Percentiles rank a stretch among this genome's conserved stretches.
phyloP scores from a whole-genome alignment of 1,140 invertebrate species.

The Phymastichus coffea region DNA sequence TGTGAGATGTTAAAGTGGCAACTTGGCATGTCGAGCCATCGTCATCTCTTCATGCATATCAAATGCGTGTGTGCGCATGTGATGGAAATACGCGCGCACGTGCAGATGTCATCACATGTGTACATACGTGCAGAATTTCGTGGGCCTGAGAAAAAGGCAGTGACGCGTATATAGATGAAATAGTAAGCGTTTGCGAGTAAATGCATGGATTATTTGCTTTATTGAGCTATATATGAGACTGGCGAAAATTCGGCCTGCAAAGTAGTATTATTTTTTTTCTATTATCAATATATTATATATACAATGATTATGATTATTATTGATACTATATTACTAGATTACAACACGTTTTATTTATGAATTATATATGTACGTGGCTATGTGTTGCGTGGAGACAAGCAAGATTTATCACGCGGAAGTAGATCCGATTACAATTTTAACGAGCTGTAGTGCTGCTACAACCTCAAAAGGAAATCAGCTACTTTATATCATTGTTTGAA shows the following conservation, averaged over 20 bases:
- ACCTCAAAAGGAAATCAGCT: too few relatives aligned
- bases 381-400: conserved; percentile 10
- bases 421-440: too few relatives aligned
- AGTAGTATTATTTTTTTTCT: conserved; percentile 37
- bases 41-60: conserved; percentile 1
- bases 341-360: background rate
- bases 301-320: background rate
- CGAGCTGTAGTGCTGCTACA: too few relatives aligned
- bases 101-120: conserved; percentile 18
- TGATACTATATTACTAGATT: too few relatives aligned
- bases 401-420: too few relatives aligned
- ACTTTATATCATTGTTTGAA: too few relatives aligned
- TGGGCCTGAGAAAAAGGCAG: too few relatives aligned
- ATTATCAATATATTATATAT: conserved; percentile 9
- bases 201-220: conserved; percentile 54
- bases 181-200: conserved; percentile 48
- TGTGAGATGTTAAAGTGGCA: too few relatives aligned
- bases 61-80: background rate
- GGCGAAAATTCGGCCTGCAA: conserved; percentile 47
- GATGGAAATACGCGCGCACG: background rate
- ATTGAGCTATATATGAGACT: conserved; percentile 51
- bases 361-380: too few relatives aligned
- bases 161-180: conserved; percentile 36
- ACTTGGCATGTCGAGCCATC: too few relatives aligned
- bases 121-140: background rate